Conservation (phyloP, 1,140 invertebrate species). For the Probaryconus sp. region DNA sequence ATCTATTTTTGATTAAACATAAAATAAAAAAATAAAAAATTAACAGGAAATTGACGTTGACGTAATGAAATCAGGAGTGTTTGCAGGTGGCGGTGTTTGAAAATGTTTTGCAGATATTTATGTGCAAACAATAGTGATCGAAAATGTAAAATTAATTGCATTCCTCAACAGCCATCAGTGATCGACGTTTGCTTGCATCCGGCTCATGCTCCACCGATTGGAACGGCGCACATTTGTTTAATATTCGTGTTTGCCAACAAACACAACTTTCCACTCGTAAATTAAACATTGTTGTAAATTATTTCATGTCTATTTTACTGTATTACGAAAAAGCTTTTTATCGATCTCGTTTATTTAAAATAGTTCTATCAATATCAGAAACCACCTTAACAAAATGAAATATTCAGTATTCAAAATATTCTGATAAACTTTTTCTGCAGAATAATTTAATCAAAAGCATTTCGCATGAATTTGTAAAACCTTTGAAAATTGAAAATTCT, state of each 20-base stretch:
- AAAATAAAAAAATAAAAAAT: too few species aligned
- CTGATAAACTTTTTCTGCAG: too few species aligned
- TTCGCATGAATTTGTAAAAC: too few species aligned
- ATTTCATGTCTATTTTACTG: not conserved
- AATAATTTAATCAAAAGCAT: too few species aligned
- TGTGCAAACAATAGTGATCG: slow-evolving; percentile 25
- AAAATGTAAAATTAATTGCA: slow-evolving; percentile 46
- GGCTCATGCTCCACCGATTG: slow-evolving; percentile 40
- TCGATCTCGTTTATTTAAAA: too few species aligned
- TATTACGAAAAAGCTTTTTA: too few species aligned
- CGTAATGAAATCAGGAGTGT: slow-evolving; percentile 1
- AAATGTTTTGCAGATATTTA: not conserved
- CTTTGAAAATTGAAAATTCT: too few species aligned
- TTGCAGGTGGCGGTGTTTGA: slow-evolving; percentile 10
- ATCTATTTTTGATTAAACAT: too few species aligned
- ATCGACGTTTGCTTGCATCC: slow-evolving; percentile 40
- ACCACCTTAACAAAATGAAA: too few species aligned
- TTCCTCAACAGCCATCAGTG: slow-evolving; percentile 31
- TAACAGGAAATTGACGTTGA: too few species aligned
- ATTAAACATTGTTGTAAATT: slow-evolving; percentile 14
- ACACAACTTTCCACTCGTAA: slow-evolving; percentile 31
- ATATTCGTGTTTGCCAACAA: slow-evolving; percentile 22
- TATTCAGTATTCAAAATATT: too few species aligned
- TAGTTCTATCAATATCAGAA: too few species aligned
- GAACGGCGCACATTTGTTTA: slow-evolving; percentile 15